phyloP scores from a whole-genome alignment of 1,140 invertebrate genomes.

The Drosophila busckii region DNA sequence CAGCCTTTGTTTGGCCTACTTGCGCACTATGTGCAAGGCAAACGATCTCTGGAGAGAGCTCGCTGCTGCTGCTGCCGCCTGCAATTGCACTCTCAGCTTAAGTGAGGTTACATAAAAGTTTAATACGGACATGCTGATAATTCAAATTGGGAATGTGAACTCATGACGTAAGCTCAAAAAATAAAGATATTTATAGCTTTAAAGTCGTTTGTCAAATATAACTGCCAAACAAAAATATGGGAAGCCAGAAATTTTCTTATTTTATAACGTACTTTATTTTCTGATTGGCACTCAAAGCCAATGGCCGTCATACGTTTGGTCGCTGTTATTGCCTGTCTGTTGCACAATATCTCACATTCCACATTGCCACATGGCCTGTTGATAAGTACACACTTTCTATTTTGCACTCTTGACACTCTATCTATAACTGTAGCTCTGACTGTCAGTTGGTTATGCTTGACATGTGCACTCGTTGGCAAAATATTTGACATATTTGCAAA shows the following conservation, averaged over 20 bases:
- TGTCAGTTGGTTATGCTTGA: background rate
- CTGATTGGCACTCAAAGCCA: constrained; percentile 11
- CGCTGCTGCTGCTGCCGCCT: too few species aligned
- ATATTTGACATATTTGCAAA: too few species aligned
- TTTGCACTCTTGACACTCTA: background rate
- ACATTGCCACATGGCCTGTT: constrained; percentile 63
- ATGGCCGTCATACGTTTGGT: background rate
- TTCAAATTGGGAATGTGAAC: too few species aligned
- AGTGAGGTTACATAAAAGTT: too few species aligned
- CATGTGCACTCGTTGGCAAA: constrained; percentile 2
- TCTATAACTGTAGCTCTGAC: background rate
- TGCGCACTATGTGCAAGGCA: constrained; percentile 48
- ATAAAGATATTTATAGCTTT: too few species aligned
- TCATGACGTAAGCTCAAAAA: too few species aligned
- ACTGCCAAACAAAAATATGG: constrained; percentile 5
- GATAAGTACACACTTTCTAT: constrained; percentile 19
- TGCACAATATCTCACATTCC: constrained; percentile 46
- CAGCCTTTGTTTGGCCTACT: constrained; percentile 46
- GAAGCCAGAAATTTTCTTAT: constrained; percentile 10
- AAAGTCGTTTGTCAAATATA: too few species aligned
- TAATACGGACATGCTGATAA: too few species aligned
- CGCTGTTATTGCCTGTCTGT: constrained; percentile 34
- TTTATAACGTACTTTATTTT: constrained; percentile 1
- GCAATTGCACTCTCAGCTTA: too few species aligned
- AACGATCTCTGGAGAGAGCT: too few species aligned